Percentiles rank a stretch among this genome's conserved stretches.
Conservation (phyloP, 2,888 invertebrate species). For the Trichopoda pennipes region DNA sequence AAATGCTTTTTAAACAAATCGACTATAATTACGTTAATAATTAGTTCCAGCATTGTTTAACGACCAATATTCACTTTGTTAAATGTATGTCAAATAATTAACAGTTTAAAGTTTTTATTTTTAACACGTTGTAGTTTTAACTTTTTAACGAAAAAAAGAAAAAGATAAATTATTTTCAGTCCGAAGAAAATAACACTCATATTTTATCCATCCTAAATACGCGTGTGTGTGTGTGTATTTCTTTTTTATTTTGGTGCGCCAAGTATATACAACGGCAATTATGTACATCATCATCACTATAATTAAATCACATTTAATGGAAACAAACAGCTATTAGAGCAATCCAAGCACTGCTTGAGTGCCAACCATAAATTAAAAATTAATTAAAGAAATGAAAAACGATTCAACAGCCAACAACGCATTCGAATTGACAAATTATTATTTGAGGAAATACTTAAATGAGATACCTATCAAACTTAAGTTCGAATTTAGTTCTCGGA, state of each 20-base stretch:
- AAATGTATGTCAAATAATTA: slow-evolving; percentile 46
- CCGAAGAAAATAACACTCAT: not conserved
- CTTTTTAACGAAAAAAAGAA: not conserved
- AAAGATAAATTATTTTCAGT: not conserved
- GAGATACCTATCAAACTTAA: too few species aligned
- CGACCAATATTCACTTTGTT: slow-evolving; percentile 1
- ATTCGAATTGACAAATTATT: slow-evolving; percentile 8
- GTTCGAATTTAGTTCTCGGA: too few species aligned
- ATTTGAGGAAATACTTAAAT: not conserved
- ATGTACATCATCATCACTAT: slow-evolving; percentile 27
- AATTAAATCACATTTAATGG: slow-evolving; percentile 46
- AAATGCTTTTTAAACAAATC: slow-evolving; percentile 7
- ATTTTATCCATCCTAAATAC: not conserved
- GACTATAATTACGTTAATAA: not conserved
- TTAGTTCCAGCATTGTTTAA: not conserved
- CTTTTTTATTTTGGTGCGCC: not conserved
- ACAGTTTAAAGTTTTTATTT: slow-evolving; percentile 32
- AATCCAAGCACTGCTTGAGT: not conserved
- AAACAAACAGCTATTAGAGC: slow-evolving; percentile 15
- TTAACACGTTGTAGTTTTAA: not conserved
- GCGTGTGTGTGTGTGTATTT: too few species aligned
- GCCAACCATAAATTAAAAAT: slow-evolving; percentile 12
- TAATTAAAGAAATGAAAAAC: not conserved
- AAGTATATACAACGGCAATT: slow-evolving; percentile 11
- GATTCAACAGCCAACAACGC: not conserved